Evolutionary conservation across 2,888 invertebrate species (phyloP).

Genomic region (Lepidocyrtoides sp.): DNA sequence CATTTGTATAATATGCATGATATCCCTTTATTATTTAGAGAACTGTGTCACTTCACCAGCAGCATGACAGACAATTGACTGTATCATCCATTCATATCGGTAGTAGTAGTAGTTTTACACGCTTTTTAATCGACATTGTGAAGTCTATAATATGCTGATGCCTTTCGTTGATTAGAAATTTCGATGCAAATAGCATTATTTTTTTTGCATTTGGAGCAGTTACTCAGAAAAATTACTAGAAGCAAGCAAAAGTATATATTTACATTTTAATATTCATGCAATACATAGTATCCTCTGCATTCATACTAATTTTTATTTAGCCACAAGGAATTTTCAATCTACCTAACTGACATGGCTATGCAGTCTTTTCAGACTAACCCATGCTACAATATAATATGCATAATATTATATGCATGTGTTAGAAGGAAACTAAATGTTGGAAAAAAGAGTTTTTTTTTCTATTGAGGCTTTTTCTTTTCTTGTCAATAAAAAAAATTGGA

Average conservation of each 20-base stretch:
- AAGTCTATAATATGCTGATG: constrained; percentile 1
- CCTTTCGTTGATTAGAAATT: constrained; percentile 4
- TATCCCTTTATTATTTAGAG: neutral
- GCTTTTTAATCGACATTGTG: neutral
- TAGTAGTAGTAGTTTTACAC: neutral
- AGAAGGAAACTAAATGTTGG: neutral
- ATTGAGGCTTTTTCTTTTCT: constrained; percentile 13
- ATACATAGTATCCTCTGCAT: too few relatives aligned
- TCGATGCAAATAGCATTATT: neutral
- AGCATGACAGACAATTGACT: constrained; percentile 17
- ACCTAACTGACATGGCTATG: neutral
- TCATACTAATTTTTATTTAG: neutral
- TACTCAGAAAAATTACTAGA: neutral
- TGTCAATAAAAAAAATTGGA: constrained; percentile 69
- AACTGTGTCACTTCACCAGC: constrained; percentile 21
- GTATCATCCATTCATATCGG: constrained; percentile 1
- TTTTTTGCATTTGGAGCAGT: neutral
- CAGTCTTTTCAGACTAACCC: neutral
- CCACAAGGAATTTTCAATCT: constrained; percentile 17
- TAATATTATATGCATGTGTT: neutral
- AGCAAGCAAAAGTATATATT: neutral
- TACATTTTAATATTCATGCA: neutral
- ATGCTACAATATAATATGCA: neutral
- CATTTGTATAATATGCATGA: too few relatives aligned
- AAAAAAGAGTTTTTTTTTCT: constrained; percentile 35